phyloP scores from a whole-genome alignment of 2,113 vertebrate species.

The Ailuropoda melanoleuca region DNA sequence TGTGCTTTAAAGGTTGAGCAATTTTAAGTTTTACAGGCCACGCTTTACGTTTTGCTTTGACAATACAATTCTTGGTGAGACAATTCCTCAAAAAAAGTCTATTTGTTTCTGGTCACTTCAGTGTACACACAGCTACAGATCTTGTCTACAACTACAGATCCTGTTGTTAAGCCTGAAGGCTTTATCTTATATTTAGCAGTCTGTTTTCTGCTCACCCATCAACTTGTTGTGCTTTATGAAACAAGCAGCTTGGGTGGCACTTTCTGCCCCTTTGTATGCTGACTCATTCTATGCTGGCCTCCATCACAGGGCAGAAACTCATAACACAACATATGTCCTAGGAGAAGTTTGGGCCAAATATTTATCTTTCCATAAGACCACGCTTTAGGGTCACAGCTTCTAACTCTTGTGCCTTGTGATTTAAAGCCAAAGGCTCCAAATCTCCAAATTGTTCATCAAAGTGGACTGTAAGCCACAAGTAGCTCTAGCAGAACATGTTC shows the following conservation, averaged over 20 bases:
- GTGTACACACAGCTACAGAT: not conserved
- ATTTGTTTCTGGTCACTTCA: not conserved
- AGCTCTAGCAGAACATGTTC: not conserved
- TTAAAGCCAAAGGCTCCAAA: not conserved
- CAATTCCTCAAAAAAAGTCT: not conserved
- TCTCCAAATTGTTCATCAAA: not conserved
- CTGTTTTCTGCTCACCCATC: not conserved
- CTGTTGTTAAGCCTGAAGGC: not conserved
- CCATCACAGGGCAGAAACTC: not conserved
- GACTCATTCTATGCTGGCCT: not conserved
- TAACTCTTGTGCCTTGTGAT: not conserved
- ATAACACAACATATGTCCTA: not conserved
- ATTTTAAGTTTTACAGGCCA: not conserved
- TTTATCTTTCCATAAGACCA: not conserved
- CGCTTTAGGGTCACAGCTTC: not conserved
- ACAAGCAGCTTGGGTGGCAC: not conserved
- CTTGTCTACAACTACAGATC: not conserved
- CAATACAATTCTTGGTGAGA: not conserved
- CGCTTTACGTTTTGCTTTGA: not conserved
- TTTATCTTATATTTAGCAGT: not conserved
- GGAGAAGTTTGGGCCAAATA: not conserved
- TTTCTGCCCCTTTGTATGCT: not conserved
- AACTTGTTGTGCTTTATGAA: not conserved
- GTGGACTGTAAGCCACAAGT: not conserved
- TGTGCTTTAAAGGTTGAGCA: not conserved